Evolutionary conservation across 2,888 invertebrate species (phyloP), one percentile per base, ranked within the genome.

Genomic region (Zonitis immaculata): DNA sequence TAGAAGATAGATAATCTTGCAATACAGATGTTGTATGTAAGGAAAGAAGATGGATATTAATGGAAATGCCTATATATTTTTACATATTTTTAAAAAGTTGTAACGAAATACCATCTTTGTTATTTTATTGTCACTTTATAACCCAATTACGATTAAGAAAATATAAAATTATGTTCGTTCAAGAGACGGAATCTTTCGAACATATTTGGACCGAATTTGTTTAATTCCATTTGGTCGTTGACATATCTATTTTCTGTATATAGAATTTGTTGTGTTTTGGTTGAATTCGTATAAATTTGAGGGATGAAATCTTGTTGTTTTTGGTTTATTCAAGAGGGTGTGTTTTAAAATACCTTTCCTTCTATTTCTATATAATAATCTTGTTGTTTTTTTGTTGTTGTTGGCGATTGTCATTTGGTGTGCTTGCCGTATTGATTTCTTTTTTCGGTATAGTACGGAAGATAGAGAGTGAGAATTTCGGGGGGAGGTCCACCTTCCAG

Each of bases 101-200:
- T 49, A 50, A 18, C 8, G 52, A 52, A 52, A 57, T 47, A 45
- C 46, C 54, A 44, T 51, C 54, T 57, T 52, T 52, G 45, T 50
- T 54, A 55, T 57, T 32, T 27, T 35, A 18, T 51, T 49, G 45
- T 8, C 35, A 16, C 16, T 35, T 35, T 35, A 16, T 39, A 39
- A 39, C 5, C 27, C 12, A 44, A 27, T 44, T 44, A 25, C n/a
- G n/a, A n/a, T n/a, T n/a, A n/a, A n/a, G n/a, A n/a, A n/a, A n/a
- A n/a, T n/a, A n/a, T n/a, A n/a, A n/a, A n/a, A n/a, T n/a, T n/a
- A n/a, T n/a, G n/a, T n/a, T n/a, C n/a, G n/a, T n/a, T n/a, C n/a
- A n/a, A n/a, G n/a, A n/a, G n/a, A n/a, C n/a, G n/a, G n/a, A n/a
- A n/a, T n/a, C n/a, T n/a, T n/a, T n/a, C n/a, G n/a, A n/a, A n/a